These are phyloP conservation scores for Chelmon rostratus DNA, from an alignment of 2,797 vertebrate genomes.

Conservation along the genomic window DNA sequence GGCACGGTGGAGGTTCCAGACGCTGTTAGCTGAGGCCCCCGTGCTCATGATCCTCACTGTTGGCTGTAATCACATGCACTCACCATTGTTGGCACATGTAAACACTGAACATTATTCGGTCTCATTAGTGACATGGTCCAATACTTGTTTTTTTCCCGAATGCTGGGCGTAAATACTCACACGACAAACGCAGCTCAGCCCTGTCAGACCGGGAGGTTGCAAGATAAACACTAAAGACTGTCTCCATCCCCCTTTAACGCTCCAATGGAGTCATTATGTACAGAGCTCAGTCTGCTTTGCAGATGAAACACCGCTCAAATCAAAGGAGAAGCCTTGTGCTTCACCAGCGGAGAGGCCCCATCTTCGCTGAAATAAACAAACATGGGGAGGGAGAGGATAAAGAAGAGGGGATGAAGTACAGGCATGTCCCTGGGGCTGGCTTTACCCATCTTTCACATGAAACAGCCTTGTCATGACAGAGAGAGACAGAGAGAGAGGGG, in stretches of 20 bases:
- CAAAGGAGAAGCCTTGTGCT: conserved; percentile 62
- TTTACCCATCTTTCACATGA: conserved; percentile 71
- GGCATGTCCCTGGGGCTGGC: conserved; percentile 59
- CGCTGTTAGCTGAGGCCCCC: not conserved
- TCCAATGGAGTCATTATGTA: conserved; percentile 65
- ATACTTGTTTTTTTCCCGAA: conserved; percentile 18
- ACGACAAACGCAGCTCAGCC: conserved; percentile 24
- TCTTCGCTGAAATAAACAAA: conserved; percentile 68
- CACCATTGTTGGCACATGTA: not conserved
- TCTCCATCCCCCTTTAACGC: conserved; percentile 58
- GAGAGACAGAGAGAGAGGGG: not conserved
- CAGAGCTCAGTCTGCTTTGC: conserved; percentile 54
- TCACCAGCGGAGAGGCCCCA: conserved; percentile 37
- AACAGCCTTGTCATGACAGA: conserved; percentile 71
- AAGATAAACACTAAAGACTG: conserved; percentile 57
- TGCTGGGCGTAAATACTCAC: conserved; percentile 31
- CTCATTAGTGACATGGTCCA: conserved; percentile 41
- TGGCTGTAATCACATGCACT: not conserved
- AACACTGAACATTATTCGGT: conserved; percentile 20
- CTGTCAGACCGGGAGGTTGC: conserved; percentile 41
- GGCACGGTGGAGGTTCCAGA: not conserved
- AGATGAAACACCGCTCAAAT: conserved; percentile 74
- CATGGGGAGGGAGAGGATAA: conserved; percentile 21
- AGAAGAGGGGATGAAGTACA: conserved; percentile 63
- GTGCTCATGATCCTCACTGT: not conserved